Percentiles rank a stretch among this genome's conserved stretches.
These are phyloP conservation scores for Pundamilia nyererei DNA, from an alignment of 2,113 vertebrate species.

Conservation along the genomic window DNA sequence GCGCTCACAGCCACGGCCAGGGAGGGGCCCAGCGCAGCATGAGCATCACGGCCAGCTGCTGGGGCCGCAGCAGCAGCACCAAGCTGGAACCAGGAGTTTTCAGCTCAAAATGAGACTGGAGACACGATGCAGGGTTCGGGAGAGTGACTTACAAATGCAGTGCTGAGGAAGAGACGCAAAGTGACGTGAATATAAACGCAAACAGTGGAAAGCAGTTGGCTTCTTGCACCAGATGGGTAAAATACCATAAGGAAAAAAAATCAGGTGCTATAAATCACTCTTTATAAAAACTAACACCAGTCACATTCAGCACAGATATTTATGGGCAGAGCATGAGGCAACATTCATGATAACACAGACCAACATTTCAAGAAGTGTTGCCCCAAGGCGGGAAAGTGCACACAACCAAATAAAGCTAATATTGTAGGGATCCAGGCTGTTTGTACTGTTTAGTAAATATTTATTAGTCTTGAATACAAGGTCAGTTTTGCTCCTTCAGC, in stretches of 20 bases:
- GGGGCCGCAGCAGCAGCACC: slow-evolving; percentile 80
- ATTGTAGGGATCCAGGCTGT: slow-evolving; percentile 16
- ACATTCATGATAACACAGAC: slow-evolving; percentile 16
- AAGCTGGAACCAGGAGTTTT: slow-evolving; percentile 75
- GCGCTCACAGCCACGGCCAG: slow-evolving; percentile 64
- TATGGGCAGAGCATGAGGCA: not conserved
- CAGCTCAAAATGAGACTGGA: slow-evolving; percentile 44
- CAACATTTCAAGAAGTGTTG: slow-evolving; percentile 27
- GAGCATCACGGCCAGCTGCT: slow-evolving; percentile 88
- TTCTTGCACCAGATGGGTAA: slow-evolving; percentile 7
- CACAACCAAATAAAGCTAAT: not conserved
- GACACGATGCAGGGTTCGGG: not conserved
- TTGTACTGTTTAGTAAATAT: slow-evolving; percentile 35
- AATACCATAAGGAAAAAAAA: slow-evolving; percentile 6
- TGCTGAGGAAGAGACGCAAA: not conserved
- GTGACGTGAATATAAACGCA: not conserved
- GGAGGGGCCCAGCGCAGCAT: slow-evolving; percentile 75
- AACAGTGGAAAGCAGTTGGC: not conserved
- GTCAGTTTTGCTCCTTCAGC: not conserved
- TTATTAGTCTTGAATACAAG: slow-evolving; percentile 29
- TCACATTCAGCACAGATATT: not conserved
- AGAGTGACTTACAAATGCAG: not conserved
- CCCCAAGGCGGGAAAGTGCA: not conserved
- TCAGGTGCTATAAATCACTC: slow-evolving; percentile 48
- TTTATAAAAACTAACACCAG: slow-evolving; percentile 11